Evolutionary conservation across 64 coral and sea anemone genomes (phyloP).

Genomic region (Pocillopora damicornis): DNA sequence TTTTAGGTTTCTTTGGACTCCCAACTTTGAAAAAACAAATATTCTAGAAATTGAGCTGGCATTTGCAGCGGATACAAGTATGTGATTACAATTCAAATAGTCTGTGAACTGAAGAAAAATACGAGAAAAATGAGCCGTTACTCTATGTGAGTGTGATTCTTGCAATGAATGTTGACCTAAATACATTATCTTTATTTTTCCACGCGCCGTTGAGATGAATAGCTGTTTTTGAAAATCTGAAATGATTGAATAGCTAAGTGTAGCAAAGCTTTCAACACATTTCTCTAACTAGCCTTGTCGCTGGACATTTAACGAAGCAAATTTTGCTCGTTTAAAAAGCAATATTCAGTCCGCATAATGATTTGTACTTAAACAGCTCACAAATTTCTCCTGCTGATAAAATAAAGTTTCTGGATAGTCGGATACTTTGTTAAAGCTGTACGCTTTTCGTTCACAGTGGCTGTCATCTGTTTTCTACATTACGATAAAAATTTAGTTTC

Average conservation of each 20-base stretch:
- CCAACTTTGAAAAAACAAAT: neutral
- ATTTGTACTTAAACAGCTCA: neutral
- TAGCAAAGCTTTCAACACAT: constrained; percentile 15
- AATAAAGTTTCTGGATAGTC: constrained; percentile 12
- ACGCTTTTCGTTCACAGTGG: neutral
- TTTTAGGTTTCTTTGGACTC: constrained; percentile 6
- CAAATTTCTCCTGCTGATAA: neutral
- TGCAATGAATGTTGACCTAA: too few species aligned
- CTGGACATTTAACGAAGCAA: neutral
- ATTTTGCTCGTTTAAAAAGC: neutral
- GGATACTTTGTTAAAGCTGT: neutral
- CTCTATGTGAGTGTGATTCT: neutral
- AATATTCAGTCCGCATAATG: neutral
- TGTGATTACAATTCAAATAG: neutral
- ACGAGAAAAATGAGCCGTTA: neutral
- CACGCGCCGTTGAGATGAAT: neutral
- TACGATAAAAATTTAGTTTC: neutral
- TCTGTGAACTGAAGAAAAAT: neutral
- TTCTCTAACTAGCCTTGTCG: neutral
- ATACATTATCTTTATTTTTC: neutral
- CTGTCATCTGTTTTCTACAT: neutral
- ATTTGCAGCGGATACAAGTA: neutral
- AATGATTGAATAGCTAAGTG: neutral
- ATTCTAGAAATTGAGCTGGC: neutral
- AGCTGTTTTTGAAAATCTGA: neutral